Percentiles rank a stretch among this genome's conserved stretches.
Evolutionary conservation across 2,113 vertebrate species (phyloP).

Genomic region (Odocoileus hemionus): DNA sequence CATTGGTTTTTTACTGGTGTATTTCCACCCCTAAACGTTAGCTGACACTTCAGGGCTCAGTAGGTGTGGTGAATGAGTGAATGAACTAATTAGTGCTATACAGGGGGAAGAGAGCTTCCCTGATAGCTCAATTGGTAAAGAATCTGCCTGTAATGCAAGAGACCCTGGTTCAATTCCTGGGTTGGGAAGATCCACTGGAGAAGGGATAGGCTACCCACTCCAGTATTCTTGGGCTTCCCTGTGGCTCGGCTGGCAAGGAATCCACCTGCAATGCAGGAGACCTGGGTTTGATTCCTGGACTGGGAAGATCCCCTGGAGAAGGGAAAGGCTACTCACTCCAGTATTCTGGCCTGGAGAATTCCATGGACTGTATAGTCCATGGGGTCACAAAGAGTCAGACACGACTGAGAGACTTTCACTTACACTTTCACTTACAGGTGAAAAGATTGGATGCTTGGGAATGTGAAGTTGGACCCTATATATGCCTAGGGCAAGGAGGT

Average conservation of each 20-base stretch:
- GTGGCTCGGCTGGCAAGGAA: not conserved
- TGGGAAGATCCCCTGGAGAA: not conserved
- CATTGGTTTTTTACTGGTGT: not conserved
- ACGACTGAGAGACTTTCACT: not conserved
- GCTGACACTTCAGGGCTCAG: not conserved
- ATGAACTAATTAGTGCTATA: not conserved
- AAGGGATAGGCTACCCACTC: not conserved
- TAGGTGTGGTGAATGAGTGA: not conserved
- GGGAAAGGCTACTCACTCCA: not conserved
- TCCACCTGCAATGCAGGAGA: not conserved
- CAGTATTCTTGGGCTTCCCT: not conserved
- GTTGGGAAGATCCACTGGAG: not conserved
- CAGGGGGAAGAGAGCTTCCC: not conserved
- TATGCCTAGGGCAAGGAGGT: not conserved
- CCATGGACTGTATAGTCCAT: not conserved
- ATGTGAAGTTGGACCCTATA: accelerated
- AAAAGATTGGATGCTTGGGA: not conserved
- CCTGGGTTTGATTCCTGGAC: not conserved
- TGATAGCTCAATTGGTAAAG: not conserved
- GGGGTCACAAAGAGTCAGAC: not conserved
- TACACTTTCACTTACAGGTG: not conserved
- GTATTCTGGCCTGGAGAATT: not conserved
- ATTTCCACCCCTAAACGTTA: not conserved
- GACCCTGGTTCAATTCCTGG: not conserved
- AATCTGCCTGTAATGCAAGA: not conserved